These are phyloP conservation scores for Bruchidius siliquastri DNA, from an alignment of 2,888 invertebrate species.

Conservation along the genomic window DNA sequence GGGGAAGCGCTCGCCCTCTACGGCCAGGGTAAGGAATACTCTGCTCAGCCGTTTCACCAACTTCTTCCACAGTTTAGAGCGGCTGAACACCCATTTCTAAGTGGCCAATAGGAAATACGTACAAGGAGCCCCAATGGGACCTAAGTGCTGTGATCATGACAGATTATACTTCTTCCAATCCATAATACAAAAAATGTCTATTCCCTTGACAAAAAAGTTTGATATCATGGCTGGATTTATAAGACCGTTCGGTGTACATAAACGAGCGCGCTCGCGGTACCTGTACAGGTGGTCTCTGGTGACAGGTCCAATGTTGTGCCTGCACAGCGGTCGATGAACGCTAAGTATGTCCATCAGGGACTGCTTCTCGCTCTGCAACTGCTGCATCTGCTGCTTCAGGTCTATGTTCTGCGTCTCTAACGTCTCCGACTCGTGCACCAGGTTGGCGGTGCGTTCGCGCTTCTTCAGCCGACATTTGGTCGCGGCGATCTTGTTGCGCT, in stretches of 20 bases:
- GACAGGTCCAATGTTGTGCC: constrained; percentile 43
- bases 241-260: not conserved
- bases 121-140: too few relatives aligned
- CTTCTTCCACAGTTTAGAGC: too few relatives aligned
- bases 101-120: too few relatives aligned
- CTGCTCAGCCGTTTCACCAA: too few relatives aligned
- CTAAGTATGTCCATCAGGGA: constrained; percentile 76
- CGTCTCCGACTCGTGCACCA: constrained; percentile 81
- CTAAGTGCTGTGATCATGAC: too few relatives aligned
- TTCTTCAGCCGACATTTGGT: constrained; percentile 93
- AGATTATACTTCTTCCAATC: too few relatives aligned
- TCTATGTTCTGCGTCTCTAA: constrained; percentile 81
- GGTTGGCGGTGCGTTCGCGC: constrained; percentile 79
- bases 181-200: too few relatives aligned
- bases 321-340: constrained; percentile 68
- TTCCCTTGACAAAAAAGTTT: not conserved
- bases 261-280: not conserved
- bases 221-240: not conserved
- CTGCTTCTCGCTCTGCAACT: constrained; percentile 73
- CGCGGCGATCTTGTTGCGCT: constrained; percentile 90
- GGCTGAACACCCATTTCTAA: too few relatives aligned
- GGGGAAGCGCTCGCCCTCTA: too few relatives aligned
- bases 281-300: constrained; percentile 38
- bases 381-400: constrained; percentile 76
- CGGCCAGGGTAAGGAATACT: too few relatives aligned